These are phyloP conservation scores for Aptenodytes forsteri DNA, from an alignment of 2,113 vertebrate species.

Conservation along the genomic window DNA sequence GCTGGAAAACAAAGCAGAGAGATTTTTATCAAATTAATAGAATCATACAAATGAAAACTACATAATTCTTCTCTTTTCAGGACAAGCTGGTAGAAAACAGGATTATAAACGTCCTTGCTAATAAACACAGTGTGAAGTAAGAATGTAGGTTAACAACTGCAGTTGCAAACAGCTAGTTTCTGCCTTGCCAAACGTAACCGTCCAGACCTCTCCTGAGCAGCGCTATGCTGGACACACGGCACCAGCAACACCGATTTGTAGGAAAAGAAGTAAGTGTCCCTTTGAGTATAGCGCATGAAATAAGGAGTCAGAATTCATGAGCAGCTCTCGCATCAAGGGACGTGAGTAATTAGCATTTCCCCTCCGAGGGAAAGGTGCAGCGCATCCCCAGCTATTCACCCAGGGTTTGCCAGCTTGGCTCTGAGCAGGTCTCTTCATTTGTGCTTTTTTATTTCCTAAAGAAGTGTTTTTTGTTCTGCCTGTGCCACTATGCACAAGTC, in stretches of 20 bases:
- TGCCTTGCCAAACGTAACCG: neutral
- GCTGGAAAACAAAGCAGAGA: neutral
- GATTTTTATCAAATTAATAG: neutral
- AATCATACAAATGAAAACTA: neutral
- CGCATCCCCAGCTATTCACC: neutral
- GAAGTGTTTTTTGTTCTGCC: neutral
- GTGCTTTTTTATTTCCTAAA: neutral
- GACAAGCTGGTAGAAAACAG: neutral
- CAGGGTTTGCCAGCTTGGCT: neutral
- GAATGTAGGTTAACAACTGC: neutral
- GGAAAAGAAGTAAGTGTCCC: neutral
- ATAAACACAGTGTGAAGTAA: neutral
- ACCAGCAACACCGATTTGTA: neutral
- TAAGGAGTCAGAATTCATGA: neutral
- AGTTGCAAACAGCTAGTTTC: neutral
- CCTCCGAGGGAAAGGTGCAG: neutral
- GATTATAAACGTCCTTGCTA: neutral
- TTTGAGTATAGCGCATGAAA: neutral
- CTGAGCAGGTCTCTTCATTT: neutral
- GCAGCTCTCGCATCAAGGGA: fast-evolving
- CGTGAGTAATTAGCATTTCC: neutral
- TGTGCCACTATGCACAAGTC: neutral
- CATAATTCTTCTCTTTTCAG: neutral
- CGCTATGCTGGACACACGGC: fast-evolving
- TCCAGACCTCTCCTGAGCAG: neutral